Evolutionary conservation across 2,888 invertebrate genomes (phyloP).

Genomic region (Salticus scenicus): DNA sequence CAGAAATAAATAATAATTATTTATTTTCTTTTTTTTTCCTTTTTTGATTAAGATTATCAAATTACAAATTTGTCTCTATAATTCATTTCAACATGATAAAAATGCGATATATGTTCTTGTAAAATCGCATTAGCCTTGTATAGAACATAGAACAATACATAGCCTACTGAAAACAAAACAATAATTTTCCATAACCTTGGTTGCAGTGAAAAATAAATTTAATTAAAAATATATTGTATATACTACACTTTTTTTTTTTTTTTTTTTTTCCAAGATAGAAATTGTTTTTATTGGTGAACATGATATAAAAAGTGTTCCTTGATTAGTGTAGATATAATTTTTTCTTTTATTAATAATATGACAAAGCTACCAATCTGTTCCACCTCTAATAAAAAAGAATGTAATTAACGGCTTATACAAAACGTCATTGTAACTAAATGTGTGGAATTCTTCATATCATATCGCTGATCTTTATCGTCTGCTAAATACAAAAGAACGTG

Average conservation of each 20-base stretch:
- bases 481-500: neutral
- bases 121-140: no score
- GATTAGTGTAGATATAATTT: no score
- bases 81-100: no score
- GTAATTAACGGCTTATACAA: neutral
- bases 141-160: no score
- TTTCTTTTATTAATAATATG: neutral
- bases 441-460: neutral
- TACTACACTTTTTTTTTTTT: no score
- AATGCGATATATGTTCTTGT: no score
- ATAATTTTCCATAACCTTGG: neutral
- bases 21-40: no score
- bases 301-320: neutral
- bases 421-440: neutral
- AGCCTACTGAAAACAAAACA: slow-evolving; percentile 1
- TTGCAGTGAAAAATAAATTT: neutral
- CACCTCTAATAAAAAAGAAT: neutral
- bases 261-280: no score
- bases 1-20: no score
- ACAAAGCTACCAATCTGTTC: neutral
- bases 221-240: neutral
- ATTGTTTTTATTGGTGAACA: no score
- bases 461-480: neutral
- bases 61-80: no score
- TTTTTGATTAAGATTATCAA: no score